Evolutionary conservation across 2,797 vertebrate genomes (phyloP).

Genomic region (Hoplostethus mediterraneus): DNA sequence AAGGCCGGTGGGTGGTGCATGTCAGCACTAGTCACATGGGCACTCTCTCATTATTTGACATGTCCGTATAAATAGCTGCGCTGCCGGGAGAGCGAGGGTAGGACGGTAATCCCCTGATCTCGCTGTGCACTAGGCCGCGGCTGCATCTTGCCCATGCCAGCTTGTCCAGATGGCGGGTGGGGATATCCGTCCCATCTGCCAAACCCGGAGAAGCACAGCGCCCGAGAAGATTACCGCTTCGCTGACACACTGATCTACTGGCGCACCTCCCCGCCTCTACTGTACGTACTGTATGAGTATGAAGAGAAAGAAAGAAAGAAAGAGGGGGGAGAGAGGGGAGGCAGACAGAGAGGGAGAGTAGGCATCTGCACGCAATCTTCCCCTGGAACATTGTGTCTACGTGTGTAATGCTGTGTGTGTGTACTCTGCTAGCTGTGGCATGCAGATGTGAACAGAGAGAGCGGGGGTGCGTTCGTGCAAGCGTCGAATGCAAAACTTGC

Average conservation of each 20-base stretch:
- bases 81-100: conserved; percentile 53
- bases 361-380: conserved; percentile 4
- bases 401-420: conserved; percentile 9
- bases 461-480: background rate
- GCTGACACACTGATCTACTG: conserved; percentile 83
- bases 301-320: background rate
- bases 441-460: conserved; percentile 18
- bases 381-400: conserved; percentile 42
- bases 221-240: conserved; percentile 80
- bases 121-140: conserved; percentile 63
- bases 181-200: conserved; percentile 86
- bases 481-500: conserved; percentile 28
- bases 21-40: conserved; percentile 56
- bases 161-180: conserved; percentile 83
- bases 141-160: conserved; percentile 74
- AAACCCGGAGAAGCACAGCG: conserved; percentile 74
- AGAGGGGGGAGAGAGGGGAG: conserved; percentile 17
- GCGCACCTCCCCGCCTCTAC: conserved; percentile 62
- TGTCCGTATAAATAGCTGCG: conserved; percentile 71
- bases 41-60: conserved; percentile 70
- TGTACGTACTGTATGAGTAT: conserved; percentile 8
- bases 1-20: conserved; percentile 54
- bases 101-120: conserved; percentile 80
- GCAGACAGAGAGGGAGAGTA: background rate
- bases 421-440: conserved; percentile 14